Percentiles rank a stretch among this genome's conserved stretches.
These are phyloP conservation scores for Muscicapa adusta DNA, from an alignment of 2,113 vertebrate species.

Conservation along the genomic window DNA sequence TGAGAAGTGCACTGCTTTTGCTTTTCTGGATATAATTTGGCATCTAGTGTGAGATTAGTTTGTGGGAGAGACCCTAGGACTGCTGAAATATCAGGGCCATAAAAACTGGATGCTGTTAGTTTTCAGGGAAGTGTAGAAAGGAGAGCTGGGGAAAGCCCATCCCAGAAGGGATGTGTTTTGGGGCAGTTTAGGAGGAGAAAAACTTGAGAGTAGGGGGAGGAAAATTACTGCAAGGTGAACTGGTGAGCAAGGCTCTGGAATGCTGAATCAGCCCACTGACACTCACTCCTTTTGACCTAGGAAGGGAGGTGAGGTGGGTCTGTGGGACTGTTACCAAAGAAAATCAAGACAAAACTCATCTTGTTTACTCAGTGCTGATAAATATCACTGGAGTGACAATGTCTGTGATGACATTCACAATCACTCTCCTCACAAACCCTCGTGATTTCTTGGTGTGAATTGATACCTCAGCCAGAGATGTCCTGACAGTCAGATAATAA, in stretches of 20 bases:
- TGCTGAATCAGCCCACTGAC: not conserved
- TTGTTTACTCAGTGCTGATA: not conserved
- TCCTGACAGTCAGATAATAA: constrained; percentile 23
- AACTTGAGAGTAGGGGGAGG: not conserved
- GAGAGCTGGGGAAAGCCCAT: not conserved
- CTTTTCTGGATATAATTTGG: not conserved
- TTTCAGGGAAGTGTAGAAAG: not conserved
- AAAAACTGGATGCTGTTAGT: not conserved
- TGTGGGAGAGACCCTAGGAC: not conserved
- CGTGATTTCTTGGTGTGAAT: not conserved
- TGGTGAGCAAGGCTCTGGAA: rapidly evolving
- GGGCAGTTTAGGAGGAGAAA: not conserved
- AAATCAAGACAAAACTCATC: not conserved
- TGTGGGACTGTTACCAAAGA: not conserved
- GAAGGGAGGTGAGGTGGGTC: not conserved
- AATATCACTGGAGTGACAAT: not conserved
- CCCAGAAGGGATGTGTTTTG: not conserved
- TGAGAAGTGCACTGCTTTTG: not conserved
- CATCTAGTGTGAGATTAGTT: rapidly evolving
- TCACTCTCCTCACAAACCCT: not conserved
- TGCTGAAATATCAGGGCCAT: not conserved
- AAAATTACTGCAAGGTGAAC: not conserved
- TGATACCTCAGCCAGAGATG: not conserved
- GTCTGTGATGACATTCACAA: not conserved
- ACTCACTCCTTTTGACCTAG: not conserved